Percentiles rank a stretch among this genome's conserved stretches.
These are phyloP conservation scores for Drosophila subquinaria DNA, from an alignment of 2,888 invertebrate species.

Conservation along the genomic window DNA sequence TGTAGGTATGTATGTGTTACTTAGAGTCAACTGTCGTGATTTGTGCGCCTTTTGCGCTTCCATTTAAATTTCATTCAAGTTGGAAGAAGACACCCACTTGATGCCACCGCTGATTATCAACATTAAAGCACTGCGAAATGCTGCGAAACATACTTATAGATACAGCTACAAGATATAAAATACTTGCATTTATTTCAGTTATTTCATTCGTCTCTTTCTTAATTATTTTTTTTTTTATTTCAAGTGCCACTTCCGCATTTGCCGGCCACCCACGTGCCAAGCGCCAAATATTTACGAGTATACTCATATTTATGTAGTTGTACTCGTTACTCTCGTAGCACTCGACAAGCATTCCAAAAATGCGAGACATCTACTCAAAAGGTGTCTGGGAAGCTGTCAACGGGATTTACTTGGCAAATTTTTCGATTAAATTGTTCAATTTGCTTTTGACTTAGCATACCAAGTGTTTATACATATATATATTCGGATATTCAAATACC, in stretches of 20 bases:
- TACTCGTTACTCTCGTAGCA: slow-evolving; percentile 21
- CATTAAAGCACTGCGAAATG: slow-evolving; percentile 36
- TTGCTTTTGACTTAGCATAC: slow-evolving; percentile 21
- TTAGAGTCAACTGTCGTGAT: slow-evolving; percentile 29
- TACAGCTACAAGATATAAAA: slow-evolving; percentile 21
- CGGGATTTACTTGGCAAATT: slow-evolving; percentile 24
- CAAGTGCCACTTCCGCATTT: slow-evolving; percentile 71
- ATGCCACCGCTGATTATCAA: slow-evolving; percentile 32
- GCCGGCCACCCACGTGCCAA: slow-evolving; percentile 65
- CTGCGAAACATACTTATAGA: slow-evolving; percentile 6
- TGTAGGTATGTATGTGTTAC: neutral
- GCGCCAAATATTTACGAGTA: slow-evolving; percentile 44
- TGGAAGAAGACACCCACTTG: slow-evolving; percentile 68
- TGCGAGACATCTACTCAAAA: slow-evolving; percentile 16
- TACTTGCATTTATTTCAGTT: slow-evolving; percentile 7
- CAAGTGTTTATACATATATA: slow-evolving; percentile 1
- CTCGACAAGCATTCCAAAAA: slow-evolving; percentile 21
- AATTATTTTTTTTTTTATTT: slow-evolving; percentile 36
- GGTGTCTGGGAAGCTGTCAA: slow-evolving; percentile 35
- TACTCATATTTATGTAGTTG: slow-evolving; percentile 23
- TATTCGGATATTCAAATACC: slow-evolving; percentile 6
- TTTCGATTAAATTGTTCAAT: slow-evolving; percentile 42
- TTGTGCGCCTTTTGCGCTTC: slow-evolving; percentile 42
- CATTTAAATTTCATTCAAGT: slow-evolving; percentile 64
- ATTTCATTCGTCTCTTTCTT: slow-evolving; percentile 9